Conservation (phyloP, 2,888 invertebrate genomes). For the Drosophila antonietae region DNA sequence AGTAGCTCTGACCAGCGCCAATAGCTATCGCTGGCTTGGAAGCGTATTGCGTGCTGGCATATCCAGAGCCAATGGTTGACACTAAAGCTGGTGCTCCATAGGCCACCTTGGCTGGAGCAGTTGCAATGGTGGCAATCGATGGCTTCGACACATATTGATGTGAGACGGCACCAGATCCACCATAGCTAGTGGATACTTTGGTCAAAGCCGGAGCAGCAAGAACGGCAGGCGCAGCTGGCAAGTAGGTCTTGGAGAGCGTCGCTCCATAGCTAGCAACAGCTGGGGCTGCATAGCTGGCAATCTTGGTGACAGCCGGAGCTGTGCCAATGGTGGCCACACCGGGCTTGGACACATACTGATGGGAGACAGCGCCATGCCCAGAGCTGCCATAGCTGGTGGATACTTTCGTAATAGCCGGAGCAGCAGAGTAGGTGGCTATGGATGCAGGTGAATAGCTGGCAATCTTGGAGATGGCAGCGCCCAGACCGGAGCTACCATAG, state of each 20-base stretch:
- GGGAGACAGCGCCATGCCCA: slow-evolving; percentile 23
- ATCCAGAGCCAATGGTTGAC: slow-evolving; percentile 57
- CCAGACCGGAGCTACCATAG: slow-evolving; percentile 32
- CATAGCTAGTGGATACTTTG: slow-evolving; percentile 62
- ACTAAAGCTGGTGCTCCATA: slow-evolving; percentile 53
- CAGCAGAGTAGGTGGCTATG: slow-evolving; percentile 53
- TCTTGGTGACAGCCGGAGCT: slow-evolving; percentile 24
- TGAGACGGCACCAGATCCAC: slow-evolving; percentile 54
- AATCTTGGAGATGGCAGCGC: slow-evolving; percentile 46
- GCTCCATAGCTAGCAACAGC: slow-evolving; percentile 74
- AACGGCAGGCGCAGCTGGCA: slow-evolving; percentile 42
- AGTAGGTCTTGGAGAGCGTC: slow-evolving; percentile 45
- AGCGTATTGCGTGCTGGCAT: slow-evolving; percentile 61
- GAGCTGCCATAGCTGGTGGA: slow-evolving; percentile 9
- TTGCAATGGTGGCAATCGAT: slow-evolving; percentile 25
- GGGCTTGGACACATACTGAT: slow-evolving; percentile 47
- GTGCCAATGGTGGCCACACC: slow-evolving; percentile 27
- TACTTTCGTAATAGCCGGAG: slow-evolving; percentile 66
- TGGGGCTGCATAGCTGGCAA: slow-evolving; percentile 54
- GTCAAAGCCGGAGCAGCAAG: slow-evolving; percentile 47
- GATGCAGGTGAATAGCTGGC: slow-evolving; percentile 49
- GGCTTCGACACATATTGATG: slow-evolving; percentile 76
- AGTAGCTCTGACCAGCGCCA: slow-evolving; percentile 73
- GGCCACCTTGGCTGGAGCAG: slow-evolving; percentile 62
- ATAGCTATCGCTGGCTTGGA: slow-evolving; percentile 66